phyloP scores from a whole-genome alignment of 2,888 invertebrate species.

The Plagodis pulveraria region DNA sequence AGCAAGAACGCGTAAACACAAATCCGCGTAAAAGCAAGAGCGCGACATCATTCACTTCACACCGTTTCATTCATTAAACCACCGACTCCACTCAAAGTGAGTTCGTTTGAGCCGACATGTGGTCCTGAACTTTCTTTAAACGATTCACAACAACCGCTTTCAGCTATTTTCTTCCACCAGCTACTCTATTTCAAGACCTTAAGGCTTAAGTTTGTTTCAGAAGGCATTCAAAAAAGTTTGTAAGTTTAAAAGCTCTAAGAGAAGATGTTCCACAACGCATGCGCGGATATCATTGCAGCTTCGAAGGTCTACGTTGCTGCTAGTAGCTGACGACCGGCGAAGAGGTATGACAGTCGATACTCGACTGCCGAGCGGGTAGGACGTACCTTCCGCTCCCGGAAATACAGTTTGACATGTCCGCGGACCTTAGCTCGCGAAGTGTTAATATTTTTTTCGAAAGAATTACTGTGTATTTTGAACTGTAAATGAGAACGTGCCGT shows the following conservation, averaged over 20 bases:
- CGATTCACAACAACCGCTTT: constrained; percentile 45
- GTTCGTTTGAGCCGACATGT: constrained; percentile 59
- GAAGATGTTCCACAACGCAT: constrained; percentile 68
- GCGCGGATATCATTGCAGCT: constrained; percentile 73
- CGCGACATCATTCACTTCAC: constrained; percentile 48
- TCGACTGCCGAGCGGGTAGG: constrained; percentile 50
- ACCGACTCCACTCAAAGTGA: constrained; percentile 54
- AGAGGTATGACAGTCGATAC: constrained; percentile 71
- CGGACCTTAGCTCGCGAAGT: constrained; percentile 34
- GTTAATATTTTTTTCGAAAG: constrained; percentile 38
- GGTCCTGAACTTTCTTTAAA: constrained; percentile 67
- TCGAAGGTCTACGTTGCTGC: constrained; percentile 43
- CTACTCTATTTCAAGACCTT: constrained; percentile 19
- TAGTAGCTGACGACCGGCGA: constrained; percentile 22
- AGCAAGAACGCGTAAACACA: constrained; percentile 35
- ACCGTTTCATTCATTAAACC: constrained; percentile 56
- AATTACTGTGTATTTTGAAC: constrained; percentile 43
- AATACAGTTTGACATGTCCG: constrained; percentile 19
- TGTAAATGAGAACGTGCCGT: constrained; percentile 41
- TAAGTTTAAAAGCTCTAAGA: constrained; percentile 40
- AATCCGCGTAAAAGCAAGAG: constrained; percentile 33
- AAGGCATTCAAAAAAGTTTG: constrained; percentile 52
- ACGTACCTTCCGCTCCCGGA: constrained; percentile 40
- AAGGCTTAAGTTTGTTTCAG: constrained; percentile 47
- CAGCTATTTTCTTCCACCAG: neutral